phyloP scores from a whole-genome alignment of 2,113 vertebrate genomes.

The Cromileptes altivelis region DNA sequence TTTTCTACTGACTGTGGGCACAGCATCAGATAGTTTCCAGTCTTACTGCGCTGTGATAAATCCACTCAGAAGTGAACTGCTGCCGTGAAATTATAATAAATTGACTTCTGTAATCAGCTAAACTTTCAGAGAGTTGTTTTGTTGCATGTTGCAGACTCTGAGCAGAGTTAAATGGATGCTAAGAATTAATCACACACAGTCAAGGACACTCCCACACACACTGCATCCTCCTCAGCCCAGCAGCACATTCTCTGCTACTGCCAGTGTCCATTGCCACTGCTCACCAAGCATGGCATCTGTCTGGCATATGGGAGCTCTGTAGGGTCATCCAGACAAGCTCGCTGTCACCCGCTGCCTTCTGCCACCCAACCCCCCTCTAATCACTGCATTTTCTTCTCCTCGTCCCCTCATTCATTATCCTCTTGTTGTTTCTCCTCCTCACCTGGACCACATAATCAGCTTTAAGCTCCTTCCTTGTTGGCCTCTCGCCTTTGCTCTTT shows the following conservation, averaged over 20 bases:
- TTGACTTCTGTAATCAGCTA: constrained; percentile 13
- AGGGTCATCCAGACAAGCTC: constrained; percentile 73
- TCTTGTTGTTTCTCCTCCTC: neutral
- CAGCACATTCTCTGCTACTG: constrained; percentile 32
- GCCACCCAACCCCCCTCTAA: constrained; percentile 37
- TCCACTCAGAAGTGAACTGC: neutral
- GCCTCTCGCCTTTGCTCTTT: neutral
- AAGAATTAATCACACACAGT: constrained; percentile 16
- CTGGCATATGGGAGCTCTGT: constrained; percentile 77
- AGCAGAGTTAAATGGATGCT: constrained; percentile 4
- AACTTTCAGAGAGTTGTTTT: constrained; percentile 10
- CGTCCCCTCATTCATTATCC: neutral
- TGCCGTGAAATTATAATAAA: neutral
- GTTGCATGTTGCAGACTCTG: neutral
- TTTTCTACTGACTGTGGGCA: neutral
- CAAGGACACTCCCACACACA: constrained; percentile 3
- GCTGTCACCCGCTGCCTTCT: constrained; percentile 61
- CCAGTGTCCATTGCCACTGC: constrained; percentile 55
- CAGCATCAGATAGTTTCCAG: neutral
- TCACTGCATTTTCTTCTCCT: neutral
- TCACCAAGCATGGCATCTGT: constrained; percentile 75
- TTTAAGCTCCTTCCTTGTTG: constrained; percentile 7
- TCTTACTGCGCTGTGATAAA: neutral
- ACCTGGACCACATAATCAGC: constrained; percentile 3
- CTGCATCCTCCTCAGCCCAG: constrained; percentile 14